Evolutionary conservation across 1,140 invertebrate genomes (phyloP).

Genomic region (Eumeta japonica): DNA sequence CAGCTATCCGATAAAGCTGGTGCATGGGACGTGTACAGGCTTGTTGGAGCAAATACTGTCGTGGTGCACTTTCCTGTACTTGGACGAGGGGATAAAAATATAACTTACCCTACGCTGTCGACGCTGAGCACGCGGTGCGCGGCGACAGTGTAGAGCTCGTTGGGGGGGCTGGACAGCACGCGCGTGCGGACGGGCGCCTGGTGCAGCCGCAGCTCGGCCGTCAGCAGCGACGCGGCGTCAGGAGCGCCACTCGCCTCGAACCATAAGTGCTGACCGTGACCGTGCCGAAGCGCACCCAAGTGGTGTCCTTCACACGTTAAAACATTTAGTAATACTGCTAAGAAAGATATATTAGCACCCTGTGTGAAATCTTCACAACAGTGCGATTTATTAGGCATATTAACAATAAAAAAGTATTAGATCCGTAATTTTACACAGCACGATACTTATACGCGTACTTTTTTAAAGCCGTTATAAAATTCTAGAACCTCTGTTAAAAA

Average conservation of each 20-base stretch:
- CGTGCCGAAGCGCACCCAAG: conserved; percentile 72
- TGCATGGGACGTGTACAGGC: too few relatives aligned
- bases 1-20: too few relatives aligned
- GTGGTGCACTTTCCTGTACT: too few relatives aligned
- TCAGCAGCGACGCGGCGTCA: conserved; percentile 70
- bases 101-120: conserved; percentile 56
- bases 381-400: too few relatives aligned
- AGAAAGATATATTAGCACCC: too few relatives aligned
- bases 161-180: conserved; percentile 54
- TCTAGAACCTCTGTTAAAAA: too few relatives aligned
- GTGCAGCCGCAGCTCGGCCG: conserved; percentile 82
- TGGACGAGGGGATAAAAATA: too few relatives aligned
- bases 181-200: conserved; percentile 69
- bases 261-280: conserved; percentile 83
- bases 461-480: too few relatives aligned
- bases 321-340: too few relatives aligned
- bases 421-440: not conserved
- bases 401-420: conserved; percentile 4
- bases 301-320: conserved; percentile 59
- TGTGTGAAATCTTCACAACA: too few relatives aligned
- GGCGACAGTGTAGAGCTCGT: conserved; percentile 55
- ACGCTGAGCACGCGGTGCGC: conserved; percentile 61
- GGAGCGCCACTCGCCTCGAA: conserved; percentile 88
- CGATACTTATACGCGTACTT: too few relatives aligned
- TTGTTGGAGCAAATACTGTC: too few relatives aligned